A percentile compares a stretch with the other conserved stretches of the same genome.
phyloP scores from a whole-genome alignment of 1,140 invertebrate genomes.

The Caenorhabditis remanei region DNA sequence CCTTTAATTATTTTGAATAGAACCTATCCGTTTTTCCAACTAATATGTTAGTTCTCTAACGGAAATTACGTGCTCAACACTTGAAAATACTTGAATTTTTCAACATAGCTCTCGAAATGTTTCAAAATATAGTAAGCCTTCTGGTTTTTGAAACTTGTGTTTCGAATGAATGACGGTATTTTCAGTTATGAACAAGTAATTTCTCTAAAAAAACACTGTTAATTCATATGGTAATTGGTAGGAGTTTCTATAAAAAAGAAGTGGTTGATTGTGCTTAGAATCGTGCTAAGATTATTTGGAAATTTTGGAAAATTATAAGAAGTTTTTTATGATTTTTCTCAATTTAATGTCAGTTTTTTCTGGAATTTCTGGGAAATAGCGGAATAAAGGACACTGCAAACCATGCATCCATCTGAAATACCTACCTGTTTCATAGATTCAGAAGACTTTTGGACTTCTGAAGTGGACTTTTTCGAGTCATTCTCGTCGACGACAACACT shows the following conservation, averaged over 20 bases:
- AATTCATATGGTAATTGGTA: background rate
- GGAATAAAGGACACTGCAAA: background rate
- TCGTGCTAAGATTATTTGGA: constrained; percentile 53
- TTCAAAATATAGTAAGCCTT: too few relatives aligned
- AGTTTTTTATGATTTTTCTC: background rate
- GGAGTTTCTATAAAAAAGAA: constrained; percentile 10
- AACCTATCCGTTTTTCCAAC: background rate
- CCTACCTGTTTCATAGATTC: constrained; percentile 11
- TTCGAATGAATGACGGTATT: background rate
- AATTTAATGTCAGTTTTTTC: background rate
- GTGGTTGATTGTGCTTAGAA: constrained; percentile 44
- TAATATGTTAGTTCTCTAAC: background rate
- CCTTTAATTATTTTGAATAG: constrained; percentile 36
- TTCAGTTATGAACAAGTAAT: background rate
- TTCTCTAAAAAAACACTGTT: background rate
- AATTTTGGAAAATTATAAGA: background rate
- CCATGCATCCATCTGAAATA: constrained; percentile 42
- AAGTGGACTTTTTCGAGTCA: constrained; percentile 39
- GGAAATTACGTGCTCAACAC: background rate
- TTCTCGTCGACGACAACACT: constrained; percentile 29
- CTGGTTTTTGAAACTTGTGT: too few relatives aligned
- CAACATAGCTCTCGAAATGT: too few relatives aligned
- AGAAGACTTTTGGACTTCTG: constrained; percentile 36
- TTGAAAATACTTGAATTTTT: background rate
- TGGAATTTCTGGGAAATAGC: constrained; percentile 15